Percentiles rank a stretch among this genome's conserved stretches.
Conservation (phyloP, 2,797 vertebrate species). For the Sus cebifrons region DNA sequence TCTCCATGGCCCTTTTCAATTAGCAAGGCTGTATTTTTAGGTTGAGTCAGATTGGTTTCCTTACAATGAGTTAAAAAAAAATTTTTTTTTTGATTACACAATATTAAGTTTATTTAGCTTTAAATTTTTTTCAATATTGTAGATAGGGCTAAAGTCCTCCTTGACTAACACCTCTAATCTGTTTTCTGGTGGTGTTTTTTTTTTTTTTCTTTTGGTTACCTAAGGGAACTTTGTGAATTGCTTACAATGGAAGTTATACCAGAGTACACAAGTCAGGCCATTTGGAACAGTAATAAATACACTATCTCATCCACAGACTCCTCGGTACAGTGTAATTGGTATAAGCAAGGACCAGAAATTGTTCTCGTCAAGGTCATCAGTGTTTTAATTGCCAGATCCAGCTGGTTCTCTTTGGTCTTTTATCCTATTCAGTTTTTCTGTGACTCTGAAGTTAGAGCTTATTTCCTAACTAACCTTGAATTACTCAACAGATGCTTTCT, state of each 20-base stretch:
- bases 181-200: background rate
- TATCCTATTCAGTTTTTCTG: constrained; percentile 43
- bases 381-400: constrained; percentile 3
- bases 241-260: constrained; percentile 49
- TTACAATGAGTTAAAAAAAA: background rate
- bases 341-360: constrained; percentile 39
- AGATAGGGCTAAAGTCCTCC: constrained; percentile 2
- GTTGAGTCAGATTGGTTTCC: constrained; percentile 51
- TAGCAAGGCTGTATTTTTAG: constrained; percentile 65
- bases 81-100: background rate
- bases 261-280: constrained; percentile 27
- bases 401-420: constrained; percentile 58
- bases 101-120: constrained; percentile 21
- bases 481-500: constrained; percentile 53
- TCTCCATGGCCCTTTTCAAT: constrained; percentile 62
- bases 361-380: constrained; percentile 42
- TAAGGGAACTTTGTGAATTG: constrained; percentile 57
- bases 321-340: background rate
- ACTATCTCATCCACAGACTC: background rate
- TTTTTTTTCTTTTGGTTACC: background rate
- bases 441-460: constrained; percentile 54
- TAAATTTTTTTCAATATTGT: constrained; percentile 38
- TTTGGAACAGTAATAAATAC: constrained; percentile 39
- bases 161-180: background rate
- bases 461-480: constrained; percentile 60